Evolutionary conservation across 1,140 invertebrate genomes (phyloP).

Genomic region (Pachypeltis micranthus): DNA sequence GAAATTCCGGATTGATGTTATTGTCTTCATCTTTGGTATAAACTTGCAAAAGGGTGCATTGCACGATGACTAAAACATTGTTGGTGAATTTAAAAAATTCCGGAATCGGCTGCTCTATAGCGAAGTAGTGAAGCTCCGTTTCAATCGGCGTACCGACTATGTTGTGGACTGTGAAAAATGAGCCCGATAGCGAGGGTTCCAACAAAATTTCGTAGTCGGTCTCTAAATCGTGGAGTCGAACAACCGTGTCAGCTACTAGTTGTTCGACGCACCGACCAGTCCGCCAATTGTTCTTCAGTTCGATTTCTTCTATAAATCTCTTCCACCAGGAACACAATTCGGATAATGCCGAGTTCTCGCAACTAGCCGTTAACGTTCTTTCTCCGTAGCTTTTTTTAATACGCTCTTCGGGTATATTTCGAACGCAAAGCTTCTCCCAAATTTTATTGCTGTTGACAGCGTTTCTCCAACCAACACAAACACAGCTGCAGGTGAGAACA

Average conservation of each 20-base stretch:
- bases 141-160: neutral
- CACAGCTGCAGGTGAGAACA: constrained; percentile 17
- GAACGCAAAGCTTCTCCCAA: constrained; percentile 17
- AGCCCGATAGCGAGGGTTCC: constrained; percentile 1
- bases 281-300: constrained; percentile 18
- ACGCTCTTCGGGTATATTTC: constrained; percentile 14
- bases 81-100: constrained; percentile 19
- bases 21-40: constrained; percentile 8
- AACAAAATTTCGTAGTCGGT: constrained; percentile 13
- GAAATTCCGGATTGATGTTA: constrained; percentile 5
- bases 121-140: constrained; percentile 16
- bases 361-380: neutral
- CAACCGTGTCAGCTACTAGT: neutral
- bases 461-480: constrained; percentile 20
- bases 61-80: constrained; percentile 16
- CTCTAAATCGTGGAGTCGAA: neutral
- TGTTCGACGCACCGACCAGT: constrained; percentile 7
- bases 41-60: constrained; percentile 23
- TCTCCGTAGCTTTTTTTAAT: neutral
- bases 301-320: constrained; percentile 20
- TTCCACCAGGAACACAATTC: constrained; percentile 19
- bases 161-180: constrained; percentile 12
- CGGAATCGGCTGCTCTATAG: constrained; percentile 13
- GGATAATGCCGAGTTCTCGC: neutral
- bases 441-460: constrained; percentile 21